These are phyloP conservation scores for Clunio marinus DNA, from an alignment of 2,888 invertebrate species.

Conservation along the genomic window DNA sequence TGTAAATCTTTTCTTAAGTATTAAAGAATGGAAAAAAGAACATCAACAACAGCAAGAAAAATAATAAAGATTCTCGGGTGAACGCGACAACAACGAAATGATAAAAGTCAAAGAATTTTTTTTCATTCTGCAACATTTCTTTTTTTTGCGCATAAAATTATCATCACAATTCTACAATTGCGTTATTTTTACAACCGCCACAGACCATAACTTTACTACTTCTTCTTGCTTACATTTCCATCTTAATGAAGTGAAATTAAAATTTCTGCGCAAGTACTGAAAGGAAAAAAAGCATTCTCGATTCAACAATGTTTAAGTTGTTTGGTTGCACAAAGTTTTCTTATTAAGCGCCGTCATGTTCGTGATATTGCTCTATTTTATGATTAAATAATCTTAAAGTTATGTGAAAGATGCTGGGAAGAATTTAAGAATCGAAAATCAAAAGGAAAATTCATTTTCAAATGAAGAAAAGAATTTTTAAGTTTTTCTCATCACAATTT, in stretches of 20 bases:
- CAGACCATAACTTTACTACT: slow-evolving; percentile 8
- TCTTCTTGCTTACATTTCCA: neutral
- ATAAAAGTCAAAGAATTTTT: neutral
- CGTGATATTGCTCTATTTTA: slow-evolving; percentile 10
- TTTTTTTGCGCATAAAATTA: slow-evolving; percentile 1
- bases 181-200: neutral
- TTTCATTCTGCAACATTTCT: neutral
- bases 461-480: too few species aligned
- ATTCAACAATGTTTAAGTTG: neutral
- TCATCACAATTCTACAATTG: slow-evolving; percentile 4
- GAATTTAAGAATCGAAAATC: too few species aligned
- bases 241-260: neutral
- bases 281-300: neutral
- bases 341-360: neutral
- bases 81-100: neutral
- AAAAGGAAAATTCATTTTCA: too few species aligned
- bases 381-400: neutral
- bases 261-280: neutral
- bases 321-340: too few species aligned
- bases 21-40: neutral
- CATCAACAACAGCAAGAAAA: neutral
- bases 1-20: neutral
- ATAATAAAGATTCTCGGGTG: neutral
- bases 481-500: too few species aligned
- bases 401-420: neutral